phyloP scores from a whole-genome alignment of 2,888 invertebrate species.

The Acholoe squamosa region DNA sequence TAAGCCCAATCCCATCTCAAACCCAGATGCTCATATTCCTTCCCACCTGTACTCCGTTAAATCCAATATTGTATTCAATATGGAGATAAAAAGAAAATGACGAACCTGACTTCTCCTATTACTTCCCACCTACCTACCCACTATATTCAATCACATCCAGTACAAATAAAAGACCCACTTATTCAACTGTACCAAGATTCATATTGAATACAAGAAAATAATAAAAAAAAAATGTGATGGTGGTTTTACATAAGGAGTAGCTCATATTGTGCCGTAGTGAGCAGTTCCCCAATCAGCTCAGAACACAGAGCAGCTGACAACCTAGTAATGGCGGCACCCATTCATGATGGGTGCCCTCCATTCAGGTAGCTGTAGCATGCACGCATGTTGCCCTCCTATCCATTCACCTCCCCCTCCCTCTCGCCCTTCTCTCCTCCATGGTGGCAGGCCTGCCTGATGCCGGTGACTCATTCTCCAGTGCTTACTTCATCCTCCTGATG shows the following conservation, averaged over 20 bases:
- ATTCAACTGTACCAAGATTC: too few species aligned
- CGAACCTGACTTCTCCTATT: too few species aligned
- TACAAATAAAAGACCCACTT: too few species aligned
- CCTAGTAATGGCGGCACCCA: neutral
- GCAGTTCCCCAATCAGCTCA: neutral
- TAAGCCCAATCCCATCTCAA: too few species aligned
- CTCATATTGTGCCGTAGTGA: neutral
- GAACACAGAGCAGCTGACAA: neutral
- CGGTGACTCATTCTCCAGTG: slow-evolving; percentile 51
- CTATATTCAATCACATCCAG: too few species aligned
- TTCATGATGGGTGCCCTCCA: neutral
- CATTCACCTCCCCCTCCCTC: neutral
- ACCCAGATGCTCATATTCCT: too few species aligned
- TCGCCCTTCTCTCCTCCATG: slow-evolving; percentile 5
- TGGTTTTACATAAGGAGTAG: neutral
- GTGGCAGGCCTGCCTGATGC: neutral
- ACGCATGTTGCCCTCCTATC: slow-evolving; percentile 3
- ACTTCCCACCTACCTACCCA: too few species aligned
- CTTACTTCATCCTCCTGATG: slow-evolving; percentile 30
- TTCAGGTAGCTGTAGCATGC: slow-evolving; percentile 33
- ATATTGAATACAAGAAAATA: too few species aligned
- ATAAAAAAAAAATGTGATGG: too few species aligned
- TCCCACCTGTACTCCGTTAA: too few species aligned
- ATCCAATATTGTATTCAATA: too few species aligned
- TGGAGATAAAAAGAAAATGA: too few species aligned